phyloP scores from a whole-genome alignment of 2,113 vertebrate genomes.

The Tupaia tana region DNA sequence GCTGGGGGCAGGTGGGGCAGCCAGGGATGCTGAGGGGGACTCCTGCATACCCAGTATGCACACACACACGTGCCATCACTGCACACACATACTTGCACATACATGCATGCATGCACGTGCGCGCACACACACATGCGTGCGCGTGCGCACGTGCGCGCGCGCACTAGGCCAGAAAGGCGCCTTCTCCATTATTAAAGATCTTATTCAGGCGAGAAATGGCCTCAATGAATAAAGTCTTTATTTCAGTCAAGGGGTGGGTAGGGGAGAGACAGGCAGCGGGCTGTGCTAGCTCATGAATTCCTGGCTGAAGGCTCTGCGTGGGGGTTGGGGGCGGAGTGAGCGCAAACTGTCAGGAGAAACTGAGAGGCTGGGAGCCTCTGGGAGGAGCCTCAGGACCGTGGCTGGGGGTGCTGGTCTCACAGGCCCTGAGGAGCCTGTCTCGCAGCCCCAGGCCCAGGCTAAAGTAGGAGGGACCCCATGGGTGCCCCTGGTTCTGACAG shows the following conservation, averaged over 20 bases:
- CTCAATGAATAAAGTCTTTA: conserved; percentile 35
- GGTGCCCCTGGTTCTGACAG: not conserved
- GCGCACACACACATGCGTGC: not conserved
- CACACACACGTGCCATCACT: too few species aligned
- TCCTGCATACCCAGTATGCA: not conserved
- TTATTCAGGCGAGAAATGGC: conserved; percentile 24
- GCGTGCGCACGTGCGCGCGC: fast-evolving
- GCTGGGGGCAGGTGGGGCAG: not conserved
- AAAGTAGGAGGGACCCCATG: not conserved
- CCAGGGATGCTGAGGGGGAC: not conserved
- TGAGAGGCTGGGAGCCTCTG: not conserved
- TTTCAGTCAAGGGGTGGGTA: not conserved
- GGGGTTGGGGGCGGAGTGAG: not conserved
- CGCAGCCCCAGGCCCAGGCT: not conserved
- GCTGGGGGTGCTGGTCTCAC: too few species aligned
- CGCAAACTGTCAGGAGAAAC: not conserved
- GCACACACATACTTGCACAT: too few species aligned
- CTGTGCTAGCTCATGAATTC: not conserved
- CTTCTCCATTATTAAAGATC: conserved; percentile 47
- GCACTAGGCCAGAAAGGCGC: not conserved
- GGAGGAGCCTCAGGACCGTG: not conserved
- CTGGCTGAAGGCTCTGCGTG: not conserved
- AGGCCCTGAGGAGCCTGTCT: not conserved
- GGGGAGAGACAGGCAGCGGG: not conserved
- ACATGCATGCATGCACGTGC: too few species aligned